phyloP scores from a whole-genome alignment of 2,113 vertebrate genomes.

The Brienomyrus longianalis region DNA sequence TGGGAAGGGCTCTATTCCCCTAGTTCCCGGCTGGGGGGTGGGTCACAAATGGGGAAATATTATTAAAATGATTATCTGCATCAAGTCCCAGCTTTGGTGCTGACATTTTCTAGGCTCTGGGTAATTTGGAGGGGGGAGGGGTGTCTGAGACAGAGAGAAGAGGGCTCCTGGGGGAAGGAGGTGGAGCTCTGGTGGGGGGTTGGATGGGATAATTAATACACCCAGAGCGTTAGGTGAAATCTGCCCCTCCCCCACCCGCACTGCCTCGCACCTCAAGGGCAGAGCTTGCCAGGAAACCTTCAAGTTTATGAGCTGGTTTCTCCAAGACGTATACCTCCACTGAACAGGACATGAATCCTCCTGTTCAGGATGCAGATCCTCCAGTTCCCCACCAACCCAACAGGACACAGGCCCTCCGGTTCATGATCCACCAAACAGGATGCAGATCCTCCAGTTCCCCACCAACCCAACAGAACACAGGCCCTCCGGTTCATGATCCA shows the following conservation, averaged over 20 bases:
- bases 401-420: not conserved
- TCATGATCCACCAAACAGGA: not conserved
- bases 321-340: not conserved
- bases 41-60: conserved; percentile 85
- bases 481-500: too few species aligned
- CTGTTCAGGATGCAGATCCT: not conserved
- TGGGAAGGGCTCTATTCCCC: conserved; percentile 80
- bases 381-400: not conserved
- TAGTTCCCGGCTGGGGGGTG: conserved; percentile 54
- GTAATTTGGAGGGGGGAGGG: conserved; percentile 77
- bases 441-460: not conserved
- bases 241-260: conserved; percentile 68
- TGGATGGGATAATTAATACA: conserved; percentile 56
- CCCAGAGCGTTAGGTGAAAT: conserved; percentile 74
- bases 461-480: too few species aligned
- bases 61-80: conserved; percentile 88
- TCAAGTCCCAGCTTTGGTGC: conserved; percentile 78
- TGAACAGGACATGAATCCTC: not conserved
- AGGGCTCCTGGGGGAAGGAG: conserved; percentile 70
- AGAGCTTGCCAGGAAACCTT: conserved; percentile 65
- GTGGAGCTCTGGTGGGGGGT: conserved; percentile 47
- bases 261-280: conserved; percentile 63
- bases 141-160: conserved; percentile 78
- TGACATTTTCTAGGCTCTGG: conserved; percentile 82
- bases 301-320: conserved; percentile 11